Evolutionary conservation across 2,797 vertebrate genomes (phyloP).

Genomic region (Sebastiscus albofasciatus): DNA sequence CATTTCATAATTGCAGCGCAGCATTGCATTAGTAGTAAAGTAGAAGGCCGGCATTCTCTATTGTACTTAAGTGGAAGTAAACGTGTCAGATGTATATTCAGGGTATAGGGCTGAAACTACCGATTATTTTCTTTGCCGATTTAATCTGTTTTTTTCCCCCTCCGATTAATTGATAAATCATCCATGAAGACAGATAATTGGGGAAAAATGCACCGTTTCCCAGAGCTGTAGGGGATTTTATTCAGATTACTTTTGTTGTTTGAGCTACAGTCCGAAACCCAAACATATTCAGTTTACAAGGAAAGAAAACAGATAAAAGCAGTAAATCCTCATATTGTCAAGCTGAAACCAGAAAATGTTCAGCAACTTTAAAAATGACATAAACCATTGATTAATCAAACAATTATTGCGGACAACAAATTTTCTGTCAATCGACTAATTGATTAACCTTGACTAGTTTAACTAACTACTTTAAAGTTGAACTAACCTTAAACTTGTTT

Average conservation of each 20-base stretch:
- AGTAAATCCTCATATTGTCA: background rate
- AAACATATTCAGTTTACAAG: background rate
- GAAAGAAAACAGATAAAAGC: background rate
- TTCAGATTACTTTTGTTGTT: background rate
- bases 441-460: background rate
- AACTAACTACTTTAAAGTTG: no score
- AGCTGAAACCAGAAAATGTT: background rate
- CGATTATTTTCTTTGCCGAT: background rate
- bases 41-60: background rate
- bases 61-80: background rate
- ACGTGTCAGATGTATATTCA: no score
- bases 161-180: background rate
- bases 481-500: background rate
- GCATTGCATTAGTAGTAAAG: background rate
- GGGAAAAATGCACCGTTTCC: background rate
- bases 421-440: background rate
- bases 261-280: background rate
- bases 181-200: background rate
- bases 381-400: background rate
- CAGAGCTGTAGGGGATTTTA: background rate
- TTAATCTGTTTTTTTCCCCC: background rate
- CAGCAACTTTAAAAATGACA: background rate
- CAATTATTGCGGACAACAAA: background rate
- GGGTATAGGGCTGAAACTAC: background rate
- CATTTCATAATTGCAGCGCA: background rate